Evolutionary conservation across 2,113 vertebrate species (phyloP).

Genomic region (Poeciliopsis prolifica): DNA sequence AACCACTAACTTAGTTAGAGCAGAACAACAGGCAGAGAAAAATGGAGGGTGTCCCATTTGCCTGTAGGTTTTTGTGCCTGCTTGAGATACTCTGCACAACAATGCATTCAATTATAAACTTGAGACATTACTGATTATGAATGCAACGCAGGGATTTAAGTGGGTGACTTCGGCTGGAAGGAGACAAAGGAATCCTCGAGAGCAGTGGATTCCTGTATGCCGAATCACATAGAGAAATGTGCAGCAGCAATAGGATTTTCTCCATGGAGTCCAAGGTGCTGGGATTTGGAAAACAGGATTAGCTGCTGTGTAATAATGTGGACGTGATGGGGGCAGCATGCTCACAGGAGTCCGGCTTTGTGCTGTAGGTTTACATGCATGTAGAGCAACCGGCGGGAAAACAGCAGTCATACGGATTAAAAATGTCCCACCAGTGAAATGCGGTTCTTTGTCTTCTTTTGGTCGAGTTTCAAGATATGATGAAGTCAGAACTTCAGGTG

Average conservation of each 20-base stretch:
- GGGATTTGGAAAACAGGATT: slow-evolving; percentile 83
- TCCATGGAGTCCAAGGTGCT: slow-evolving; percentile 69
- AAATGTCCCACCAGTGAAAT: slow-evolving; percentile 51
- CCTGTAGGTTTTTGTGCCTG: slow-evolving; percentile 54
- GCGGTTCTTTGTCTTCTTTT: slow-evolving; percentile 22
- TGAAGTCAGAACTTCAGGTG: slow-evolving; percentile 4
- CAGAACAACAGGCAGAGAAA: slow-evolving; percentile 41
- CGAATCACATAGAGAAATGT: slow-evolving; percentile 72
- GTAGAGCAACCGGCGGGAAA: slow-evolving; percentile 22
- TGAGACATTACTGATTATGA: slow-evolving; percentile 56
- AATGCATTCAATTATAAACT: slow-evolving; percentile 48
- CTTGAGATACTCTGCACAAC: slow-evolving; percentile 49
- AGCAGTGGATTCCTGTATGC: slow-evolving; percentile 58
- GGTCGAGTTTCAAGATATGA: slow-evolving; percentile 47
- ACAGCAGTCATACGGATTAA: slow-evolving; percentile 57
- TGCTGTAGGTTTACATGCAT: slow-evolving; percentile 28
- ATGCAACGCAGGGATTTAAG: slow-evolving; percentile 43
- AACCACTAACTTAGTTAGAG: slow-evolving; percentile 65
- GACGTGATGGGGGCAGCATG: slow-evolving; percentile 62
- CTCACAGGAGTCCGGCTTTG: slow-evolving; percentile 37
- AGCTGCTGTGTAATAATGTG: slow-evolving; percentile 78
- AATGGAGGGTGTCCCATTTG: slow-evolving; percentile 30
- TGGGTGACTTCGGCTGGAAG: slow-evolving; percentile 48
- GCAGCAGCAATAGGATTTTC: slow-evolving; percentile 78
- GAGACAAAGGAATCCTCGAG: slow-evolving; percentile 67